Base-by-base conservation (phyloP, 2,888 invertebrate genomes). In the Apodemia duryi region DNA sequence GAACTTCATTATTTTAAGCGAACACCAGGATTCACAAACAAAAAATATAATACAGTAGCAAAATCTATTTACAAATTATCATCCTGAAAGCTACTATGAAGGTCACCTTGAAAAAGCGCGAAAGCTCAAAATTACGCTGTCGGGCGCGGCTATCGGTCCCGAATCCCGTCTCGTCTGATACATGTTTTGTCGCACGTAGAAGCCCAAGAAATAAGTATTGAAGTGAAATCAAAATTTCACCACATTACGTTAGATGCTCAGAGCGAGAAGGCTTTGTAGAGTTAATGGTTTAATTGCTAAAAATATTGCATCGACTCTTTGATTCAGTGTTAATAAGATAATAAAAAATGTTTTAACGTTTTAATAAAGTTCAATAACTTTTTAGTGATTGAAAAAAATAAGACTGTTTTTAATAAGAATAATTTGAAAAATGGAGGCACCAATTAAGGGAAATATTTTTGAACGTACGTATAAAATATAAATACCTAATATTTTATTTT, bases 391-490 rank as follows among this genome's bases (percentile, higher is more conserved):
- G 4, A 46, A 46, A 46, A n/a, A 2, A 13, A 6, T n/a, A 46
- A 13, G 4, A 46, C 3, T 46, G 13, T 3, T 46, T 46, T 6
- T 5, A 46, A n/a, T 6, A 46, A 13, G 5, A n/a, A 46, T 13
- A n/a, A n/a, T 32, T 54, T 43, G 41, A 63, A 78, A 76, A 70
- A 92, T 93, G 85, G 93, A 93, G 74, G 93, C 93, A 71, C 92
- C 92, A 49, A 92, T 93, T 1, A 92, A 79, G 76, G 94, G 94
- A 82, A 93, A 92, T 78, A 74, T 93, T 74, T 85, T 94, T 72
- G 93, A 93, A 81, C 89, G 94, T 94, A 84, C 93, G 94, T 93
- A 62, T 62, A 61, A 35, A 35, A n/a, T n/a, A n/a, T n/a, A n/a
- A n/a, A n/a, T n/a, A n/a, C n/a, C n/a, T 67, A 28, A 41, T 41